A percentile compares a stretch with the other conserved stretches of the same genome.
These are phyloP conservation scores for Pseudomyrmex dendroicus DNA, from an alignment of 1,140 invertebrate species.

Conservation along the genomic window DNA sequence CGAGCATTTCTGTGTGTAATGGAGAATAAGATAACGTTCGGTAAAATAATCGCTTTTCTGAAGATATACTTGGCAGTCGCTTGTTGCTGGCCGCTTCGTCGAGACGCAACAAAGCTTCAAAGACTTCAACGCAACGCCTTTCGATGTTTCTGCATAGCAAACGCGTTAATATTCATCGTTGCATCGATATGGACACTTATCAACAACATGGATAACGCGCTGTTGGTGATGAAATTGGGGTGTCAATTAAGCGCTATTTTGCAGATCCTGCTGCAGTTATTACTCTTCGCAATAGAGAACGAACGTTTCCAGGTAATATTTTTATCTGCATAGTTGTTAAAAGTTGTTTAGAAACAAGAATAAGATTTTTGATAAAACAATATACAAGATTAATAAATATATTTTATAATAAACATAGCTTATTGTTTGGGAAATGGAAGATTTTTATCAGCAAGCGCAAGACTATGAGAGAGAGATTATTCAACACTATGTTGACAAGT, in stretches of 20 bases:
- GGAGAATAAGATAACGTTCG: slow-evolving; percentile 30
- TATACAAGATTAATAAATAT: slow-evolving; percentile 2
- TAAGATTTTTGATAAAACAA: no score
- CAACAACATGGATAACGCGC: slow-evolving; percentile 13
- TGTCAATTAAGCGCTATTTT: slow-evolving; percentile 36
- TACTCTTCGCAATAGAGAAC: slow-evolving; percentile 29
- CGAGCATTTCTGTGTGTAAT: not conserved
- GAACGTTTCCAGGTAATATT: slow-evolving; percentile 58
- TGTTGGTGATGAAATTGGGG: slow-evolving; percentile 39
- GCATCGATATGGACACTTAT: slow-evolving; percentile 30
- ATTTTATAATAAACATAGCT: slow-evolving; percentile 18
- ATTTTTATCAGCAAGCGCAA: slow-evolving; percentile 52
- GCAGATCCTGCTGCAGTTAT: slow-evolving; percentile 60
- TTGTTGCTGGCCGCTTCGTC: slow-evolving; percentile 63
- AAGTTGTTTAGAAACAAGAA: no score
- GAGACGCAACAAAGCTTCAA: not conserved
- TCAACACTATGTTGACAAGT: slow-evolving; percentile 63
- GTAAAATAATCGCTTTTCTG: slow-evolving; percentile 57
- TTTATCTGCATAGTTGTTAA: not conserved
- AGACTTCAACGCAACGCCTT: slow-evolving; percentile 5
- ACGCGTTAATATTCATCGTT: not conserved
- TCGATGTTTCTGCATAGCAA: slow-evolving; percentile 28
- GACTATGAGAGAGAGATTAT: slow-evolving; percentile 59
- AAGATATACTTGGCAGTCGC: slow-evolving; percentile 46
- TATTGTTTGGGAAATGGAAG: slow-evolving; percentile 61